Evolutionary conservation across 2,797 vertebrate species (phyloP), one percentile per base, ranked within the genome.

Genomic region (Acanthurus leucopareius): DNA sequence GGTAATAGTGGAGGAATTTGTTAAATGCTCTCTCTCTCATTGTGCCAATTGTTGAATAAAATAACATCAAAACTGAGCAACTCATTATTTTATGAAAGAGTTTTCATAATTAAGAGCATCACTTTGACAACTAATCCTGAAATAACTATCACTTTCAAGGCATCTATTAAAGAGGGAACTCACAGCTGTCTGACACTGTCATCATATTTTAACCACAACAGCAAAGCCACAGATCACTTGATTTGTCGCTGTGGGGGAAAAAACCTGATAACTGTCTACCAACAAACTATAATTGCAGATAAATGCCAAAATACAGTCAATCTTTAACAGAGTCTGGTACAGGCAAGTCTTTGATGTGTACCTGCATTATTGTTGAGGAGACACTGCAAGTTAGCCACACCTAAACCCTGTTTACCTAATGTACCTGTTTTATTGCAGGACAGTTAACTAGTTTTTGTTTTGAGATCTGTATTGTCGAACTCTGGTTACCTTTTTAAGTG

Each of bases 341-440:
- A 54, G 45, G 9, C 10, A 48, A 45, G 35, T 69, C 1, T 79
- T 54, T 80, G 40, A 75, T 78, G 56, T 75, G 13, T 62, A 67
- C 47, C 38, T 84, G 45, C 11, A 71, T 17, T 19, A 25, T 70
- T 58, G 69, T 38, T 10, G 59, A 62, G 13, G 15, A 80, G 17
- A 71, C 5, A 63, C n/a, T 35, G 45, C 19, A 75, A 70, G 20
- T 58, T 56, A 79, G 73, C 75, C 87, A 85, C 80, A 89, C 80
- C 80, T 84, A 13, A 64, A 42, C 59, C 52, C 19, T 63, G 54
- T 66, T 80, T 58, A 83, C 51, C 45, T 71, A 42, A 10, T 13
- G 10, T 42, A 5, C 8, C 3, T 56, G 7, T 58, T 38, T 40
- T 51, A 45, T 62, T 45, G 38, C 42, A 61, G 25, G 7, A 59